These are phyloP conservation scores for Yoshiicerus persimilis DNA, from an alignment of 1,140 invertebrate genomes.

Conservation along the genomic window DNA sequence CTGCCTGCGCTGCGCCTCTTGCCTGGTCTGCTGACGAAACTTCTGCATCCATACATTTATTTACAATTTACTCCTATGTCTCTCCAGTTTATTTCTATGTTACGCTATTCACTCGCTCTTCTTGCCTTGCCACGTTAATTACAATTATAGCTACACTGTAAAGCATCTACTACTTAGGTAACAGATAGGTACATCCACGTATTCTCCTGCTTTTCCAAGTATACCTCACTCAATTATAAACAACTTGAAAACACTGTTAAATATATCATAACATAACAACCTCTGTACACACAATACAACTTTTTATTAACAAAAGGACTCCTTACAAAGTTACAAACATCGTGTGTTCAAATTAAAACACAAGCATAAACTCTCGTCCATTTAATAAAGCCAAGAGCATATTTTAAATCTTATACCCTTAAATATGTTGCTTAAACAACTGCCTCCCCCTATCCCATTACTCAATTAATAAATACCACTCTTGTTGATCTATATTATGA, in stretches of 20 bases:
- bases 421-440: background rate
- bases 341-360: too few species aligned
- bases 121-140: background rate
- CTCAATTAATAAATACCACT: background rate
- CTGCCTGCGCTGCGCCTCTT: background rate
- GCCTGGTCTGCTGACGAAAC: background rate
- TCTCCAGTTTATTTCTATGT: background rate
- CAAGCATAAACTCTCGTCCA: too few species aligned
- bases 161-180: background rate
- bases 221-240: background rate
- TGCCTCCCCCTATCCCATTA: background rate
- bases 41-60: background rate
- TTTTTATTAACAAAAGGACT: too few species aligned
- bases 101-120: background rate
- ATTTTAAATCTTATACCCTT: too few species aligned
- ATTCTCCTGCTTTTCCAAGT: background rate
- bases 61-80: background rate
- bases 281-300: too few species aligned
- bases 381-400: too few species aligned
- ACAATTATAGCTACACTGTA: background rate
- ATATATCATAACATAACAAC: too few species aligned
- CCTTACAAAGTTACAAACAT: too few species aligned
- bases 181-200: background rate
- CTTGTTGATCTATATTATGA: background rate
- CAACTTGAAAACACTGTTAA: too few species aligned